A percentile compares a stretch with the other conserved stretches of the same genome.
Conservation (phyloP, 2,113 vertebrate genomes). For the Mustelus asterias region DNA sequence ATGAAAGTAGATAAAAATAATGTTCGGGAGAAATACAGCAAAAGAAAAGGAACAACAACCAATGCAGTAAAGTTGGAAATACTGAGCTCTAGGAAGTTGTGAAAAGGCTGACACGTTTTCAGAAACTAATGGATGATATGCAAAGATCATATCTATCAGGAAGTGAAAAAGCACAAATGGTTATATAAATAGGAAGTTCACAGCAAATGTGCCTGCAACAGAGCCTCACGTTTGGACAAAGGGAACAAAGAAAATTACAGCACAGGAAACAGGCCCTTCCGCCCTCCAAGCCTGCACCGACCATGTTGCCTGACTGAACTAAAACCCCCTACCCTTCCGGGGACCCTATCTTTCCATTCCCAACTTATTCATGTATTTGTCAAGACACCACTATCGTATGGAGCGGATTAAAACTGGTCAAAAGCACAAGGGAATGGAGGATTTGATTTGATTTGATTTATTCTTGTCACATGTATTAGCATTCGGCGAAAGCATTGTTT, state of each 20-base stretch:
- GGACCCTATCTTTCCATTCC: too few species aligned
- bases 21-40: background rate
- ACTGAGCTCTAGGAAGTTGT: background rate
- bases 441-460: too few species aligned
- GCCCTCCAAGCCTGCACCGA: too few species aligned
- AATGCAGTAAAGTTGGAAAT: background rate
- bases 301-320: too few species aligned
- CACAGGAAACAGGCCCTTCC: too few species aligned
- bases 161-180: background rate
- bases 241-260: too few species aligned
- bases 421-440: too few species aligned
- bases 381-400: too few species aligned
- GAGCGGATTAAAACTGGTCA: too few species aligned
- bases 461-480: too few species aligned
- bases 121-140: background rate
- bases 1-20: background rate
- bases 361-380: background rate
- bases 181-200: background rate
- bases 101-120: background rate
- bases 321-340: too few species aligned
- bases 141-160: background rate
- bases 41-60: background rate
- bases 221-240: background rate
- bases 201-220: background rate
- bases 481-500: too few species aligned